Base-by-base conservation (phyloP, 2,888 invertebrate genomes). In the Dysmachus trigonus region DNA sequence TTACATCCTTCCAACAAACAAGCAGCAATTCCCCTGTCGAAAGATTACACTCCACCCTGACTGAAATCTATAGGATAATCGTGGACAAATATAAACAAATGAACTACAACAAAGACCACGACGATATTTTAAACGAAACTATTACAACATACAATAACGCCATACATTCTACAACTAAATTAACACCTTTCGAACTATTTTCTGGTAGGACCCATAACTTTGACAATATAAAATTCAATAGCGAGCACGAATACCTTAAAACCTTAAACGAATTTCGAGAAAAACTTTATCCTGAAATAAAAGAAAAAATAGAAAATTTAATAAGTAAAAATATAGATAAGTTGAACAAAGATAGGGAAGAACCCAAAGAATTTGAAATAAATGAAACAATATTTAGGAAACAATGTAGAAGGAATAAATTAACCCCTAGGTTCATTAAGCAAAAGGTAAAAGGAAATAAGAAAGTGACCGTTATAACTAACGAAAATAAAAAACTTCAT, bases 1-100 rank as follows among this genome's bases (percentile, higher is more conserved):
- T 85, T 1, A 86, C 86, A 51, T 86, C 86, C 0, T 82, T 74
- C 41, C 85, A 87, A 76, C 82, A 87, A 73, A 51, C 47, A 2
- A 33, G 73, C 62, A 86, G 86, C 35, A 86, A 86, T 27, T 62
- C 76, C 1, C 84, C 73, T 7, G 79, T 86, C 7, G 85, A 85
- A 79, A 31, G 79, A 33, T 31, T 74, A 15, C 86, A 86, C 35
- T 86, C 86, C 6, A 86, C 86, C 0, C 2, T 79, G 35, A 81
- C 51, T 4, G 51, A 81, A 53, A 81, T 30, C 30, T 81, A 81
- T 27, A 47, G 81, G 1, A 51, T 81, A n/a, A 81, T 51, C 5
- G 15, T 13, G 1, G 31, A 51, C 4, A 22, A 51, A 47, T 30
- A 51, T 2, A 81, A 79, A 41, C 18, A 79, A 47, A 13, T 10